Conservation (phyloP, 1,140 invertebrate genomes). For the Druon quercuslanigerum region DNA sequence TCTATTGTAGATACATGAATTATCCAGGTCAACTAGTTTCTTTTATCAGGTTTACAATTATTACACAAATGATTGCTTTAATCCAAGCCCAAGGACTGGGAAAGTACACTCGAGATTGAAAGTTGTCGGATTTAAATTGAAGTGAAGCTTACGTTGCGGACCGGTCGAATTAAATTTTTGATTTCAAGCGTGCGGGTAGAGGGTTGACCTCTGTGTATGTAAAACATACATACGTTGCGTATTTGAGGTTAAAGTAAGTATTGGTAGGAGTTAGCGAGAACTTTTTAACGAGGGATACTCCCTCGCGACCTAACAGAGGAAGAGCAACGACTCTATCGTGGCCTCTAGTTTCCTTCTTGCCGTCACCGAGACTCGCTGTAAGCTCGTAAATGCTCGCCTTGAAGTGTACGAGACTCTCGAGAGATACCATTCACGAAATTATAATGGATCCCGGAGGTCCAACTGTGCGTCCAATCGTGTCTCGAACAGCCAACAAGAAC, state of each 20-base stretch:
- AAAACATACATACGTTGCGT: background rate
- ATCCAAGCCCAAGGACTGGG: background rate
- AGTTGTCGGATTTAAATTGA: slow-evolving; percentile 12
- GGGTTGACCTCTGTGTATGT: background rate
- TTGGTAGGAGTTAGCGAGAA: slow-evolving; percentile 27
- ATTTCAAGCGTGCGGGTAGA: background rate
- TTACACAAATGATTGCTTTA: background rate
- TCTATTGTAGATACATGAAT: too few species aligned
- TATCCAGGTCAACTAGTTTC: background rate
- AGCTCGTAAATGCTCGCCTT: slow-evolving; percentile 46
- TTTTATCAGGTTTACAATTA: slow-evolving; percentile 3
- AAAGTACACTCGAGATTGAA: slow-evolving; percentile 14
- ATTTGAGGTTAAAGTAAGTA: slow-evolving; percentile 25
- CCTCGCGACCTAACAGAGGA: slow-evolving; percentile 28
- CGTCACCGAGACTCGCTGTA: slow-evolving; percentile 18
- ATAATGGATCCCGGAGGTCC: slow-evolving; percentile 45
- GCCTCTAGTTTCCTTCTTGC: slow-evolving; percentile 27
- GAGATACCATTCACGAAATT: slow-evolving; percentile 50
- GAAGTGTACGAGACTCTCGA: slow-evolving; percentile 46
- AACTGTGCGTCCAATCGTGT: slow-evolving; percentile 36
- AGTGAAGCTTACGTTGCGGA: background rate
- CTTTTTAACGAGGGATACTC: slow-evolving; percentile 38
- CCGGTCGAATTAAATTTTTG: slow-evolving; percentile 15
- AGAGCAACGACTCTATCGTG: slow-evolving; percentile 35
- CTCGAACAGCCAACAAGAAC: slow-evolving; percentile 38